phyloP scores from a whole-genome alignment of 2,113 vertebrate species.

The Apeltes quadracus region DNA sequence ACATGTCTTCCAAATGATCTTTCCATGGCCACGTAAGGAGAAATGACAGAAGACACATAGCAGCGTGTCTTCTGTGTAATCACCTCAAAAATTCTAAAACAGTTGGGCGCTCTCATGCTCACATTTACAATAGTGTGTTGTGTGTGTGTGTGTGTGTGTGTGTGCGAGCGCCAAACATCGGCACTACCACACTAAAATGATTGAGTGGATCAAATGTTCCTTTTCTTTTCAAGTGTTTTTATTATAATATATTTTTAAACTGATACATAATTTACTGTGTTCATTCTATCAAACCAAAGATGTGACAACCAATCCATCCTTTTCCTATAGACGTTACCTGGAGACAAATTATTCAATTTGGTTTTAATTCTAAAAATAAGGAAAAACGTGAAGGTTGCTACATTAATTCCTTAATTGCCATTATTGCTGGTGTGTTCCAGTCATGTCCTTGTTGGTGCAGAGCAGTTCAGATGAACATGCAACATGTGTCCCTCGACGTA shows the following conservation, averaged over 20 bases:
- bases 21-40: too few species aligned
- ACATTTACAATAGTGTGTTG: background rate
- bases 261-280: conserved; percentile 10
- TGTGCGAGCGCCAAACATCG: background rate
- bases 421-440: background rate
- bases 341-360: background rate
- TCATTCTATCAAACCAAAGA: conserved; percentile 9
- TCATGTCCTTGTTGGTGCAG: too few species aligned
- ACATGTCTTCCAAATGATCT: background rate
- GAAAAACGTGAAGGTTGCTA: background rate
- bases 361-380: background rate
- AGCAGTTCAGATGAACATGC: background rate
- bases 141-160: too few species aligned
- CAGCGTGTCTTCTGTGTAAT: too few species aligned
- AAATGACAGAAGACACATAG: background rate
- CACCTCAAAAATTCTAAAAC: too few species aligned
- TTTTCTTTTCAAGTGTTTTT: conserved; percentile 3
- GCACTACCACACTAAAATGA: background rate
- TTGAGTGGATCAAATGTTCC: background rate
- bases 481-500: background rate
- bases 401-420: background rate
- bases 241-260: conserved; percentile 11
- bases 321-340: background rate
- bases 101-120: too few species aligned
- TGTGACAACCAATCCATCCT: background rate